These are phyloP conservation scores for Macrobrachium rosenbergii DNA, from an alignment of 1,140 invertebrate genomes.

Conservation along the genomic window DNA sequence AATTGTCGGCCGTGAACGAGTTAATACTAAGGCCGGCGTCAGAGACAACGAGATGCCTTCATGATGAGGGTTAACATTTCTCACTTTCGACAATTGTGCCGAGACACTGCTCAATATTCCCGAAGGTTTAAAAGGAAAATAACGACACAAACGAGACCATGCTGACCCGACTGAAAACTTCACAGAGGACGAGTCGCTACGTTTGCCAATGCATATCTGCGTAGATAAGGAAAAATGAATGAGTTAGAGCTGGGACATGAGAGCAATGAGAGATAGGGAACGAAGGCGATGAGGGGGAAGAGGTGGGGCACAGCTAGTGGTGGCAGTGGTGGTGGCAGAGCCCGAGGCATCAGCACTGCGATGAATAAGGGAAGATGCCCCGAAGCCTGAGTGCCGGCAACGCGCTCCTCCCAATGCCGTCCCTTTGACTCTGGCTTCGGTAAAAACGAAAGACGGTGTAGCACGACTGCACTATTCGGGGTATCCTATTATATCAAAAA, in stretches of 20 bases:
- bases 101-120: no score
- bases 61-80: no score
- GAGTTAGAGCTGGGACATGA: not conserved
- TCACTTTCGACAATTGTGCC: no score
- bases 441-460: no score
- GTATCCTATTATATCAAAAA: not conserved
- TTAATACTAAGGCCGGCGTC: no score
- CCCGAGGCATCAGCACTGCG: conserved; percentile 16
- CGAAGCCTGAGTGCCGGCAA: conserved; percentile 23
- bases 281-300: not conserved
- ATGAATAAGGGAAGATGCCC: conserved; percentile 51
- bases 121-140: no score
- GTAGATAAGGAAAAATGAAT: not conserved
- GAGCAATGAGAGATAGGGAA: not conserved
- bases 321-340: not conserved
- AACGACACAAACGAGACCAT: no score
- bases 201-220: no score
- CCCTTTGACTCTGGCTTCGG: not conserved
- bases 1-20: no score
- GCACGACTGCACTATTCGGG: not conserved
- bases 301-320: not conserved
- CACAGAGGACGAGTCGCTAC: no score
- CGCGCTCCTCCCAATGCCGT: not conserved
- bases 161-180: no score
- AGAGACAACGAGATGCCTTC: no score